These are phyloP conservation scores for Xanthorhoe spadicearia DNA, from an alignment of 2,888 invertebrate genomes.

Conservation along the genomic window DNA sequence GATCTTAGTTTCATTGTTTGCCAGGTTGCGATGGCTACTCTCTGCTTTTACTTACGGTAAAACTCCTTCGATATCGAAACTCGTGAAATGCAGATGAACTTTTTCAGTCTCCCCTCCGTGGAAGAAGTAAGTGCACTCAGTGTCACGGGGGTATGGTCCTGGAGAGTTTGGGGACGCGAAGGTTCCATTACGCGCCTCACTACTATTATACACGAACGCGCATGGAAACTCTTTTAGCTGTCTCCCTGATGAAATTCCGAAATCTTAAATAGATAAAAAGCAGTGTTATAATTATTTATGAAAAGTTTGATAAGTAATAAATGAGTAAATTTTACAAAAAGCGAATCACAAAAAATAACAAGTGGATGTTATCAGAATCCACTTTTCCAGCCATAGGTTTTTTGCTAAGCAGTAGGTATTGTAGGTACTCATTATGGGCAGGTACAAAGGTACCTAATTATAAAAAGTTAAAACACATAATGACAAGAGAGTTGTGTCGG, in stretches of 20 bases:
- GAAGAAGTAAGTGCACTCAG: conserved; percentile 96
- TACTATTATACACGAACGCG: conserved; percentile 95
- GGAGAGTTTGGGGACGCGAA: conserved; percentile 96
- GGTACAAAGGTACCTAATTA: too few species aligned
- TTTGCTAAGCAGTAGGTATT: too few species aligned
- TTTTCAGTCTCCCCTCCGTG: conserved; percentile 91
- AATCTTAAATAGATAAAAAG: conserved; percentile 86
- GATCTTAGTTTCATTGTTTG: too few species aligned
- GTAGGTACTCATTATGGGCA: too few species aligned
- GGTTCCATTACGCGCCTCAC: conserved; percentile 90
- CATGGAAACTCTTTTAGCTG: conserved; percentile 92
- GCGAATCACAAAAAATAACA: neutral
- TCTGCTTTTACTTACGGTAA: conserved; percentile 89
- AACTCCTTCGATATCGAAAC: conserved; percentile 97
- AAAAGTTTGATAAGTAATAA: neutral
- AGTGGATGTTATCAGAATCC: too few species aligned
- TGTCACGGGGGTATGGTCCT: conserved; percentile 94
- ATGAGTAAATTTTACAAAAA: too few species aligned
- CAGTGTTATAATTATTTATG: neutral
- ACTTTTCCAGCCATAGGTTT: too few species aligned
- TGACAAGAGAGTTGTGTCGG: too few species aligned
- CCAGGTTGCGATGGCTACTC: too few species aligned
- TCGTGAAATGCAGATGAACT: conserved; percentile 93
- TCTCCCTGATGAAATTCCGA: conserved; percentile 92
- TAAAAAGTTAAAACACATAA: too few species aligned